Base-by-base conservation (phyloP, 2,888 invertebrate species). In the Ceriagrion tenellum region DNA sequence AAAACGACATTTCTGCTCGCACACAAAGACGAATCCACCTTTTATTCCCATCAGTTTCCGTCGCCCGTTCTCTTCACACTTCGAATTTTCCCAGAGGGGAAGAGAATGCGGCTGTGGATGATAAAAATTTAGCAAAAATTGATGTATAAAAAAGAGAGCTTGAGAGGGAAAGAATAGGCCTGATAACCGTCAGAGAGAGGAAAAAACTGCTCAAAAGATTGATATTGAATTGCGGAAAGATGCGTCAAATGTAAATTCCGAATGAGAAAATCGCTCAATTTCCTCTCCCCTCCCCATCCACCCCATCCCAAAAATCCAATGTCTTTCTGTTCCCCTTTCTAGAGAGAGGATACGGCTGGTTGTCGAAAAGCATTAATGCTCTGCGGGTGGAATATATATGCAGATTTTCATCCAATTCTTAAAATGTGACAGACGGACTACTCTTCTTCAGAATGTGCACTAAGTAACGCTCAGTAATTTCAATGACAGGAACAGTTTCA, bases 191-290 rank as follows among this genome's bases (percentile, higher is more conserved):
- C 81, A n/a, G 26, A 20, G 18, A 20, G 59, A 59, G 35, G 81
- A 16, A 35, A 81, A 81, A 81, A 81, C n/a, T 0, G 81, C 13
- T 26, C 16, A 16, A 35, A 81, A 81, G 81, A 35, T 81, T 30
- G 81, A 81, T 81, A 81, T 81, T 35, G 81, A 81, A 81, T 81
- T 81, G 81, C 81, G 81, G 81, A 81, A 81, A 81, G 81, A 81
- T 81, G 81, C 81, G 81, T 81, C 30, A 35, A 35, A 81, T 35
- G 81, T 81, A 81, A 81, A 81, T 81, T 81, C 81, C 35, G 18
- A n/a, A 81, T 6, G n/a, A 81, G 81, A 35, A 59, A 81, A 81
- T 81, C 81, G 35, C 35, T 81, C 81, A 3, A 35, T 81, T 81
- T 35, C n/a, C 26, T 8, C 35, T 3, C 23, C 12, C n/a, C 26